These are phyloP conservation scores for Mesembrinibis cayennensis DNA, from an alignment of 2,113 vertebrate species.

Conservation along the genomic window DNA sequence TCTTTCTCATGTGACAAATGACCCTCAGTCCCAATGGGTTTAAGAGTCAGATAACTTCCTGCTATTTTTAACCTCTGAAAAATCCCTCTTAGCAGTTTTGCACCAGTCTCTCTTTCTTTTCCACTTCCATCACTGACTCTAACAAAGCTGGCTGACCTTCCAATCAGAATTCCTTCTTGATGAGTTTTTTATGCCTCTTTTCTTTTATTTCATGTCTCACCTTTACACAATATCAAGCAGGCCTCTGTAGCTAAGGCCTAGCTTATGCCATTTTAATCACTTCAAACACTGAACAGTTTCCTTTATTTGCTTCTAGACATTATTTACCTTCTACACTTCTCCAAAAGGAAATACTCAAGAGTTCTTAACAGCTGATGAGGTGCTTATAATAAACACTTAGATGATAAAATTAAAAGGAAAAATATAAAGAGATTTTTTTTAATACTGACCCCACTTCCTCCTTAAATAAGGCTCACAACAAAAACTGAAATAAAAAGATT, in stretches of 20 bases:
- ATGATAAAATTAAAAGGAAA: not conserved
- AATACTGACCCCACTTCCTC: not conserved
- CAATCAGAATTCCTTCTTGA: not conserved
- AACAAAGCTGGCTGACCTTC: not conserved
- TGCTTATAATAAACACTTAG: not conserved
- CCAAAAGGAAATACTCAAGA: not conserved
- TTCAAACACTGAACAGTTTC: not conserved
- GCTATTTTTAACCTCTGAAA: not conserved
- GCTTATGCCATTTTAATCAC: not conserved
- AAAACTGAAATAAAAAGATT: not conserved
- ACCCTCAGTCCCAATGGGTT: not conserved
- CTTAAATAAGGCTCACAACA: not conserved
- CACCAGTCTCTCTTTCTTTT: not conserved
- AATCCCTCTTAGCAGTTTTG: not conserved
- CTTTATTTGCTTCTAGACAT: not conserved
- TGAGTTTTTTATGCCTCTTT: not conserved
- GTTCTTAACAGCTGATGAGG: not conserved
- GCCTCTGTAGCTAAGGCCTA: not conserved
- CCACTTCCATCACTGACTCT: not conserved
- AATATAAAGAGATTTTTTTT: not conserved
- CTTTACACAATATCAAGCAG: not conserved
- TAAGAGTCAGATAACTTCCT: not conserved
- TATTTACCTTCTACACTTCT: not conserved
- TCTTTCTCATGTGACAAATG: not conserved
- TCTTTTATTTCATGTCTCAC: not conserved